Percentiles rank a stretch among this genome's conserved stretches.
Evolutionary conservation across 2,888 invertebrate species (phyloP).

Genomic region (Campaea margaritaria): DNA sequence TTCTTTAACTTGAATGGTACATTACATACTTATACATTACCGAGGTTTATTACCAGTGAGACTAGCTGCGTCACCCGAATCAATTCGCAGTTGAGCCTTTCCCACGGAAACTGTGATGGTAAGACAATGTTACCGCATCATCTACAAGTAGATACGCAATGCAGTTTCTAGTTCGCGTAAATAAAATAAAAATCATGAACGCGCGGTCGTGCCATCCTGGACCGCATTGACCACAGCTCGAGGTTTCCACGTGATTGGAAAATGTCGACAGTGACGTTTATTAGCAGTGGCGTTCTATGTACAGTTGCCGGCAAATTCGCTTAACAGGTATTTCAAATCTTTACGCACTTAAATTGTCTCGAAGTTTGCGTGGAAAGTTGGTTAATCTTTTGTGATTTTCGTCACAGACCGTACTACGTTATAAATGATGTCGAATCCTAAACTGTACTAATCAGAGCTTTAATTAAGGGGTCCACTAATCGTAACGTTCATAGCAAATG

Average conservation of each 20-base stretch:
- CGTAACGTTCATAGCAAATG: too few relatives aligned
- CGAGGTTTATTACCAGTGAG: too few relatives aligned
- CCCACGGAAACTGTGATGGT: too few relatives aligned
- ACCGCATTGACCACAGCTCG: conserved; percentile 62
- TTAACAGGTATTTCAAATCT: background rate
- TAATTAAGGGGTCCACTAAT: too few relatives aligned
- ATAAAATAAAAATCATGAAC: conserved; percentile 15
- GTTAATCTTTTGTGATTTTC: too few relatives aligned
- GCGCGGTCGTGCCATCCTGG: conserved; percentile 19
- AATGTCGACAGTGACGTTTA: background rate
- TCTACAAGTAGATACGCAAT: background rate
- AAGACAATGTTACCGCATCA: too few relatives aligned
- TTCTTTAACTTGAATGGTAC: background rate
- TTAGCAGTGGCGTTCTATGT: background rate
- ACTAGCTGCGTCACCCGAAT: too few relatives aligned
- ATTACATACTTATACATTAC: background rate
- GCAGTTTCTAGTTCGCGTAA: background rate
- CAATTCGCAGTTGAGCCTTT: too few relatives aligned
- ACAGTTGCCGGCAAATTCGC: background rate
- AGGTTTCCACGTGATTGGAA: conserved; percentile 55
- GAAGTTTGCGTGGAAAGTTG: too few relatives aligned
- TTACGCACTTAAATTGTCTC: background rate
- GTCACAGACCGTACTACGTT: too few relatives aligned
- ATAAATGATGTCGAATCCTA: too few relatives aligned
- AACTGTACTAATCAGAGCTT: too few relatives aligned